Base-by-base conservation (phyloP, 2,888 invertebrate species). In the Capitulum mitella region DNA sequence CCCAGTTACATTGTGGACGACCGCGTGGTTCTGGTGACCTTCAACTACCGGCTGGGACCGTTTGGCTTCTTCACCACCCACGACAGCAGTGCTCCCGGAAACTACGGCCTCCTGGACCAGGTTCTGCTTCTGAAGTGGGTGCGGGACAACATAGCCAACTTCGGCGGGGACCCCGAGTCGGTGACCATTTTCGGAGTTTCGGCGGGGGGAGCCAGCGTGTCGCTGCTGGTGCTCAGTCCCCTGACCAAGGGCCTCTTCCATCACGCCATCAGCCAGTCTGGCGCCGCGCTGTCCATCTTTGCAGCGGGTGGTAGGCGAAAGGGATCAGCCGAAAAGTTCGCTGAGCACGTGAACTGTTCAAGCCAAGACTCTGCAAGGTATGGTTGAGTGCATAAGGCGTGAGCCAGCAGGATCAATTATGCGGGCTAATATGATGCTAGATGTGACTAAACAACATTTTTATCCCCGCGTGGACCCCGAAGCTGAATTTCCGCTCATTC, bases 61-160 rank as follows among this genome's bases (percentile, higher is more conserved):
- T n/a, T 54, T 22, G 54, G 54, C 10, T 54, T 54, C 54, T 54
- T 54, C n/a, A n/a, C 54, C 26, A 54, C 54, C 6, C 54, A n/a
- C n/a, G 54, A 54, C n/a, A 87, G 92, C 16, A 94, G 95, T 83
- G 94, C 93, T 54, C 87, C 87, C 1, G 97, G 97, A 0, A 97
- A 97, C 85, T 92, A 95, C 78, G 98, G 97, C n/a, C 88, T 98
- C 84, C 95, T 94, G 87, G 97, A 98, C 86, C 97, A 98, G 86
- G 88, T 94, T 84, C 92, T 96, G 92, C 96, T 95, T 32, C 89
- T 91, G 80, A 92, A 93, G 84, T 94, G 94, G 93, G 91, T 94
- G 29, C 91, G 90, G 84, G 93, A 94, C 85, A 95, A 96, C 86
- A 94, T 95, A 83, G 92, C 89, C 80, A 89, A 90, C 43, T 95